Base-by-base conservation (phyloP, 2,888 invertebrate species). In the Mythimna albipuncta region DNA sequence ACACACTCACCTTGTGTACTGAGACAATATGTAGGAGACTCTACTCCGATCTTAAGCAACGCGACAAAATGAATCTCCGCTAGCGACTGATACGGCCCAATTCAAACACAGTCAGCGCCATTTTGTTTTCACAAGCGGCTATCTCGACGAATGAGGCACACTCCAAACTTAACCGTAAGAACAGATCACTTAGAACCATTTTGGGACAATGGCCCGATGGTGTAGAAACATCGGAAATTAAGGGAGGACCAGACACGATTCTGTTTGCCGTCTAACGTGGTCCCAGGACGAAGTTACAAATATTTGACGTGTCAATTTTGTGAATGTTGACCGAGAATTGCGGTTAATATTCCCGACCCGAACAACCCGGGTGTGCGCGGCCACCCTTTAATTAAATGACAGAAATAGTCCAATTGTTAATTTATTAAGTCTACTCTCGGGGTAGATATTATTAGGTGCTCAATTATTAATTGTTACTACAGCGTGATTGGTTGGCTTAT, bases 251-350 rank as follows among this genome's bases (percentile, higher is more conserved):
- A 95, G 96, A 95, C 96, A 94, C 95, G 95, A 93, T 94, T 95
- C 95, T 95, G 95, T 96, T 96, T 96, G 96, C 96, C 91, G 92
- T 95, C 93, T 94, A 95, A 94, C 95, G 95, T 95, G 94, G 95
- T 96, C 95, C 94, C 95, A 94, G 95, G 95, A 94, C 95, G 94
- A 95, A 96, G 96, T 94, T 94, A 96, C 96, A 96, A 96, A 96
- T 96, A 96, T 96, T 96, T 96, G 96, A 96, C 95, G 96, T 96
- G 96, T 96, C 96, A 96, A 96, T 96, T 96, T 96, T 95, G 94
- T 93, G 94, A 95, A 95, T 96, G 96, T 96, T 96, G 96, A 96
- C 96, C 93, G 94, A 95, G 96, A 94, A 95, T 95, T 94, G 96
- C 92, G 96, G 96, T 95, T 96, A 96, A 96, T 96, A 96, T 96